These are phyloP conservation scores for Cyrtorhinus lividipennis DNA, from an alignment of 1,140 invertebrate species.

Conservation along the genomic window DNA sequence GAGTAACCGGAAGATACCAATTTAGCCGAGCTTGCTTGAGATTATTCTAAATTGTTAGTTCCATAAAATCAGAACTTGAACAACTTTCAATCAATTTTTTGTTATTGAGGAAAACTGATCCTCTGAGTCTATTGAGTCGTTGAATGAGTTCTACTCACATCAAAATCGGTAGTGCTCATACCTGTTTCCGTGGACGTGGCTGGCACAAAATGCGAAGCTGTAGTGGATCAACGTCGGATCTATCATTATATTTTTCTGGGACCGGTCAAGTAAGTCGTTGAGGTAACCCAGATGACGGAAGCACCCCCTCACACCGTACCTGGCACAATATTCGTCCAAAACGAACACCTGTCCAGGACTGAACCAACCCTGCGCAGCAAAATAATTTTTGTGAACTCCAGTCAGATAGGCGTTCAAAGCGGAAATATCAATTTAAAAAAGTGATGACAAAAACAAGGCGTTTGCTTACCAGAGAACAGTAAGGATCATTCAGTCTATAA, in stretches of 20 bases:
- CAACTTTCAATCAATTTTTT: no score
- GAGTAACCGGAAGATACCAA: no score
- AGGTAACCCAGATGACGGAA: slow-evolving; percentile 92
- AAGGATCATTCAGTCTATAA: slow-evolving; percentile 90
- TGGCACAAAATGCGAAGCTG: slow-evolving; percentile 97
- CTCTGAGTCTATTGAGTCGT: no score
- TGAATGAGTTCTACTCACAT: no score
- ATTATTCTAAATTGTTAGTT: no score
- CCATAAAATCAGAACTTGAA: no score
- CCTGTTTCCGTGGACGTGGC: slow-evolving; percentile 95
- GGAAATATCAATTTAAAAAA: background rate
- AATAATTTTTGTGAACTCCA: background rate
- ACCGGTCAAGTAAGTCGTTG: slow-evolving; percentile 86
- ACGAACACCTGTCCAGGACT: slow-evolving; percentile 97
- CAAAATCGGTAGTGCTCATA: slow-evolving; percentile 31
- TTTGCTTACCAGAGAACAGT: slow-evolving; percentile 75
- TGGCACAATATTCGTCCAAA: slow-evolving; percentile 93
- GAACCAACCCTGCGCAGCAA: slow-evolving; percentile 79
- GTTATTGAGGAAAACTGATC: no score
- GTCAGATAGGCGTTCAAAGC: slow-evolving; percentile 17
- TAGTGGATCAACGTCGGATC: slow-evolving; percentile 98
- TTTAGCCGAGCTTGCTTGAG: no score
- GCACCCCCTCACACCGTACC: slow-evolving; percentile 93
- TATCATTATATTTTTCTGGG: slow-evolving; percentile 88
- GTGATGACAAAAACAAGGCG: background rate